Evolutionary conservation across 2,797 vertebrate genomes (phyloP).

Genomic region (Leucoraja ocellata): DNA sequence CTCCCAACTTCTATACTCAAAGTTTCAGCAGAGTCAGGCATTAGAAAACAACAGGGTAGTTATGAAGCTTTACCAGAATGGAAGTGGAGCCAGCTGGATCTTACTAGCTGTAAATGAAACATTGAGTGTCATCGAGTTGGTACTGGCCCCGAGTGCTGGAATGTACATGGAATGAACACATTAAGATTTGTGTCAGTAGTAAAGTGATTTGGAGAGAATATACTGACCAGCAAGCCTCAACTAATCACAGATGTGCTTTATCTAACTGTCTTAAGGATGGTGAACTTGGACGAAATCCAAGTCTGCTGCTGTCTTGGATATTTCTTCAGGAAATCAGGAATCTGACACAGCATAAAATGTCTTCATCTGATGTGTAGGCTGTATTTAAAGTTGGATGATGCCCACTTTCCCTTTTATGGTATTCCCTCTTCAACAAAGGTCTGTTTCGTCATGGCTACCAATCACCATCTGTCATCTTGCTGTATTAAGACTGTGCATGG

Average conservation of each 20-base stretch:
- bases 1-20: no score
- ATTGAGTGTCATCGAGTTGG: not conserved
- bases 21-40: not conserved
- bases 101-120: not conserved
- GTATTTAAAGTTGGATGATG: not conserved
- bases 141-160: not conserved
- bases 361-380: not conserved
- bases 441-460: constrained; percentile 11
- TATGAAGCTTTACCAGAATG: not conserved
- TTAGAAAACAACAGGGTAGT: not conserved
- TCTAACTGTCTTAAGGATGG: constrained; percentile 25
- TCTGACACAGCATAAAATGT: not conserved
- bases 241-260: constrained; percentile 28
- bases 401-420: constrained; percentile 20
- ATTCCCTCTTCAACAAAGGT: not conserved
- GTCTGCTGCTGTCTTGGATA: constrained; percentile 1
- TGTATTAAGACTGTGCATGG: not conserved
- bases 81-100: not conserved
- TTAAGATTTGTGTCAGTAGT: constrained; percentile 8
- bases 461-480: not conserved
- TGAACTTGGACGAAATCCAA: not conserved
- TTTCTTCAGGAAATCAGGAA: not conserved
- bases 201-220: constrained; percentile 15
- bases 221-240: constrained; percentile 16
- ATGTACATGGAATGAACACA: not conserved